These are phyloP conservation scores for Chironomus tentans DNA, from an alignment of 2,888 invertebrate genomes.

Conservation along the genomic window DNA sequence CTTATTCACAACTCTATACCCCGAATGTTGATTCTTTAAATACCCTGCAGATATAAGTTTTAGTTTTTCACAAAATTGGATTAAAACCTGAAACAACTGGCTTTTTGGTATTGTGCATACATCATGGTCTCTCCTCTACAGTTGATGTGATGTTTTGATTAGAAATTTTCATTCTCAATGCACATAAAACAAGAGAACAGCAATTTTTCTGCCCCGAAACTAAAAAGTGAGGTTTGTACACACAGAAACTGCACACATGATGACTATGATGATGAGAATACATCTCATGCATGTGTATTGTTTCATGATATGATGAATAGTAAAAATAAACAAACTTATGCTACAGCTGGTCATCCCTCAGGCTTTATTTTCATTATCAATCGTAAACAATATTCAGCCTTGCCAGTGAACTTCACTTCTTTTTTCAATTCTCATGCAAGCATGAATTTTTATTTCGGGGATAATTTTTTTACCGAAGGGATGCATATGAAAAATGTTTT, in stretches of 20 bases:
- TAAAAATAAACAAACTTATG: not conserved
- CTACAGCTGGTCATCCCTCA: slow-evolving; percentile 15
- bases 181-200: not conserved
- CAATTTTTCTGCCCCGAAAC: not conserved
- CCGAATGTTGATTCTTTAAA: not conserved
- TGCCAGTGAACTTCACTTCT: too few species aligned
- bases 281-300: not conserved
- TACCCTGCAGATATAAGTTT: not conserved
- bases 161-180: not conserved
- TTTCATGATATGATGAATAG: not conserved
- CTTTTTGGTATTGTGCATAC: slow-evolving; percentile 1
- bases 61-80: slow-evolving; percentile 3
- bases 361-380: not conserved
- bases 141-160: not conserved
- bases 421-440: too few species aligned
- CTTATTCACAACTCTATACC: too few species aligned
- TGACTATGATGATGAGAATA: too few species aligned
- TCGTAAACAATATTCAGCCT: not conserved
- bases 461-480: too few species aligned
- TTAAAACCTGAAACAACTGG: slow-evolving; percentile 7
- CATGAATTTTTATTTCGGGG: too few species aligned
- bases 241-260: too few species aligned
- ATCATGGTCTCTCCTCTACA: not conserved
- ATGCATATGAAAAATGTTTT: not conserved
- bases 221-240: too few species aligned